phyloP scores from a whole-genome alignment of 2,113 vertebrate species.

The Plecotus auritus region DNA sequence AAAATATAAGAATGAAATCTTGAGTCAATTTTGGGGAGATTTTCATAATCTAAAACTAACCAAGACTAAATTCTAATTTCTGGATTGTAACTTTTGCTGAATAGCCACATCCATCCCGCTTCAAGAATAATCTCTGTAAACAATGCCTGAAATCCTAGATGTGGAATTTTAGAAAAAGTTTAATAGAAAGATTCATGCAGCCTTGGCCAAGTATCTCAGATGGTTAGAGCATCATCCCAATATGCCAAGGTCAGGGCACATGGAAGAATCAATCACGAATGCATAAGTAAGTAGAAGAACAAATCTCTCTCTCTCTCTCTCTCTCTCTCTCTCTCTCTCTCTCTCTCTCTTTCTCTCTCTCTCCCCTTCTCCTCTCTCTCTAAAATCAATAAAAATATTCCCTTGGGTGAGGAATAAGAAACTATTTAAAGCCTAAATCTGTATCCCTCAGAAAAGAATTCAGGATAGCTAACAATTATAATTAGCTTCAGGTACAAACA shows the following conservation, averaged over 20 bases:
- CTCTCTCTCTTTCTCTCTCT: too few species aligned
- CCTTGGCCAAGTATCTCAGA: background rate
- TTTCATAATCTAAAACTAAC: background rate
- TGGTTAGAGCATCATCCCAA: background rate
- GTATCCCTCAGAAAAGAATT: slow-evolving; percentile 6
- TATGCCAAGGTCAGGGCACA: background rate
- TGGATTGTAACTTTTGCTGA: background rate
- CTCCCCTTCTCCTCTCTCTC: background rate
- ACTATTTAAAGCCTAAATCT: background rate
- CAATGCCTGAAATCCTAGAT: background rate
- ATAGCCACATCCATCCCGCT: background rate
- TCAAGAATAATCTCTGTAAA: background rate
- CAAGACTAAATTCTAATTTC: background rate
- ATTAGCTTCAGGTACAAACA: slow-evolving; percentile 28
- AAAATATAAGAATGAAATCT: background rate
- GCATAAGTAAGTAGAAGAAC: background rate
- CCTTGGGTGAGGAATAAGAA: background rate
- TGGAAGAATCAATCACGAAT: background rate
- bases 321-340: too few species aligned
- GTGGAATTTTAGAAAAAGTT: background rate
- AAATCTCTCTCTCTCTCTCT: background rate
- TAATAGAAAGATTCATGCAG: background rate
- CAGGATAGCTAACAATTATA: background rate
- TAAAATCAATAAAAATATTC: background rate
- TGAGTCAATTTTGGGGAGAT: background rate